These are phyloP conservation scores for Diorhabda sublineata DNA, from an alignment of 1,140 invertebrate genomes.

Conservation along the genomic window DNA sequence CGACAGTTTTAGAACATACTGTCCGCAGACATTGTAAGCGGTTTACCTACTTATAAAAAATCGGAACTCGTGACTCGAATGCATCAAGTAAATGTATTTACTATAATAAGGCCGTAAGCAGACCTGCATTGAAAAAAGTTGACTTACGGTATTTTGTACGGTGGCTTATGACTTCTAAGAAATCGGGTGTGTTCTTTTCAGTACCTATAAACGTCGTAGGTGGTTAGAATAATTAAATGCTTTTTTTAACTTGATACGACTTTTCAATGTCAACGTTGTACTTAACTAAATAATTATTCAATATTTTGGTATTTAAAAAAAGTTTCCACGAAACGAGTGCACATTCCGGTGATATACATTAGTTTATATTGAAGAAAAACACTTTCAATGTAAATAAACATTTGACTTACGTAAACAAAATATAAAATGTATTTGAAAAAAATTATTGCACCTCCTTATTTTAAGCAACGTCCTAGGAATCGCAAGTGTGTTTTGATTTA, in stretches of 20 bases:
- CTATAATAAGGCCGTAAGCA: not conserved
- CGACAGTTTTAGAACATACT: not conserved
- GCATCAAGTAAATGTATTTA: not conserved
- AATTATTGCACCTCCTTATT: no score
- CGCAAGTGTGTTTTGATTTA: no score
- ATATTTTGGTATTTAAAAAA: no score
- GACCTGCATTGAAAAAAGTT: not conserved
- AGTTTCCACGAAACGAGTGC: no score
- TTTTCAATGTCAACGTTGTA: no score
- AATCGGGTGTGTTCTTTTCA: conserved; percentile 2
- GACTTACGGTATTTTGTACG: not conserved
- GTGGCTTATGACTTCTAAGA: conserved; percentile 2
- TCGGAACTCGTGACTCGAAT: not conserved
- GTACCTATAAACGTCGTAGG: not conserved
- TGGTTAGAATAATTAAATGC: not conserved
- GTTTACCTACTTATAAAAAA: not conserved
- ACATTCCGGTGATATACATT: no score
- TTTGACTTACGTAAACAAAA: no score
- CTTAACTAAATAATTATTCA: no score
- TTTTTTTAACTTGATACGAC: not conserved
- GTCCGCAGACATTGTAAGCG: not conserved
- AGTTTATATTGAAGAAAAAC: no score
- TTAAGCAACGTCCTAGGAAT: no score
- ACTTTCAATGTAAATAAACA: no score
- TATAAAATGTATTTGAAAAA: no score